Evolutionary conservation across 2,888 invertebrate genomes (phyloP).

Genomic region (Rhamnusium bicolor): DNA sequence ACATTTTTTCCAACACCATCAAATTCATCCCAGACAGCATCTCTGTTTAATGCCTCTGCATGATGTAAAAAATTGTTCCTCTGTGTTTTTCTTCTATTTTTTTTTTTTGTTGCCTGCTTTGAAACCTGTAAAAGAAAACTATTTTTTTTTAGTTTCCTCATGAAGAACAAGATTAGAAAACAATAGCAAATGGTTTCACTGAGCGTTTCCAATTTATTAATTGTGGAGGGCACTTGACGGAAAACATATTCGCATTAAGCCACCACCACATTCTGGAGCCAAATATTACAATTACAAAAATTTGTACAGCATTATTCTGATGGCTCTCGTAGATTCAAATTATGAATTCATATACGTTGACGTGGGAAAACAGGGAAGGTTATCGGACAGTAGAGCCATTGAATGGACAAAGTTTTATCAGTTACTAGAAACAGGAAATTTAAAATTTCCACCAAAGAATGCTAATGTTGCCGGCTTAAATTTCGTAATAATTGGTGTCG

Average conservation of each 20-base stretch:
- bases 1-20: background rate
- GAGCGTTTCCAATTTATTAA: conserved; percentile 27
- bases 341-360: conserved; percentile 40
- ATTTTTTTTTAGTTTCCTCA: background rate
- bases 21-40: background rate
- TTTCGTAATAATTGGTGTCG: conserved; percentile 27
- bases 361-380: conserved; percentile 38
- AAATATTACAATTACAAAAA: conserved; percentile 41
- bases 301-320: conserved; percentile 33
- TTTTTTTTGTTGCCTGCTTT: no score
- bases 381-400: conserved; percentile 38
- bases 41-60: background rate
- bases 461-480: background rate
- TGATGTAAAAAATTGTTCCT: background rate
- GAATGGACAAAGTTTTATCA: conserved; percentile 33
- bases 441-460: background rate
- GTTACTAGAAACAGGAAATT: conserved; percentile 4
- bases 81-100: no score
- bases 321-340: conserved; percentile 37
- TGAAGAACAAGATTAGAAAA: background rate
- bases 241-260: conserved; percentile 33
- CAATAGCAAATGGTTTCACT: background rate
- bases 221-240: conserved; percentile 38
- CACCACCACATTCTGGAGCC: conserved; percentile 31
- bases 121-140: background rate